A percentile compares a stretch with the other conserved stretches of the same genome.
phyloP scores from a whole-genome alignment of 2,797 vertebrate species.

The Meda fulgida region DNA sequence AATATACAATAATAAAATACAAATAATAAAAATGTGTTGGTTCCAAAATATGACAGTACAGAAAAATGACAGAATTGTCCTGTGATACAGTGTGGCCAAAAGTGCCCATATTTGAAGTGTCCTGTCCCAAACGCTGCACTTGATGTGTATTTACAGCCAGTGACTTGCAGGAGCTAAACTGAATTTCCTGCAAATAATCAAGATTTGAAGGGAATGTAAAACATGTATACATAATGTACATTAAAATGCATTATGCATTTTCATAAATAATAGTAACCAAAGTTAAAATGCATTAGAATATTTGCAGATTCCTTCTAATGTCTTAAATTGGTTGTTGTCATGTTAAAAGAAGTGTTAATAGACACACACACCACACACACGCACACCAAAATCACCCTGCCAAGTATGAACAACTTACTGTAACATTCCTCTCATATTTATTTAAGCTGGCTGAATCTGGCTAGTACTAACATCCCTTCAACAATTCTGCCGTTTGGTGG shows the following conservation, averaged over 20 bases:
- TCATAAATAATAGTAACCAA: too few relatives aligned
- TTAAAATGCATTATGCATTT: too few relatives aligned
- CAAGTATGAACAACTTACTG: neutral
- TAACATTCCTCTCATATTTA: constrained; percentile 23
- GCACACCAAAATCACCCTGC: neutral
- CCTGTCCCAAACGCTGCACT: neutral
- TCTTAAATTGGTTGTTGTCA: too few relatives aligned
- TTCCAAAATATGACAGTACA: neutral
- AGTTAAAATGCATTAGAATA: too few relatives aligned
- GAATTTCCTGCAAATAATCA: too few relatives aligned
- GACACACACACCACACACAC: neutral
- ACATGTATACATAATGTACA: too few relatives aligned
- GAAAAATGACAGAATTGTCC: neutral
- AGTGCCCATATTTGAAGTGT: neutral
- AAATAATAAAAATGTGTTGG: too few relatives aligned
- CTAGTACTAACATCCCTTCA: neutral
- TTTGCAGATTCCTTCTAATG: too few relatives aligned
- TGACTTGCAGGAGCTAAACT: neutral
- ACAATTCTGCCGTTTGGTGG: neutral
- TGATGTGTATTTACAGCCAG: constrained; percentile 2
- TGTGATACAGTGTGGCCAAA: neutral
- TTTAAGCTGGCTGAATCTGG: constrained; percentile 13
- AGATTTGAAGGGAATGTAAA: too few relatives aligned
- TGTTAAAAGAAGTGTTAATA: neutral
- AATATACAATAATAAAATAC: too few relatives aligned